These are phyloP conservation scores for Ammodytes marinus DNA, from an alignment of 2,113 vertebrate species.

Conservation along the genomic window DNA sequence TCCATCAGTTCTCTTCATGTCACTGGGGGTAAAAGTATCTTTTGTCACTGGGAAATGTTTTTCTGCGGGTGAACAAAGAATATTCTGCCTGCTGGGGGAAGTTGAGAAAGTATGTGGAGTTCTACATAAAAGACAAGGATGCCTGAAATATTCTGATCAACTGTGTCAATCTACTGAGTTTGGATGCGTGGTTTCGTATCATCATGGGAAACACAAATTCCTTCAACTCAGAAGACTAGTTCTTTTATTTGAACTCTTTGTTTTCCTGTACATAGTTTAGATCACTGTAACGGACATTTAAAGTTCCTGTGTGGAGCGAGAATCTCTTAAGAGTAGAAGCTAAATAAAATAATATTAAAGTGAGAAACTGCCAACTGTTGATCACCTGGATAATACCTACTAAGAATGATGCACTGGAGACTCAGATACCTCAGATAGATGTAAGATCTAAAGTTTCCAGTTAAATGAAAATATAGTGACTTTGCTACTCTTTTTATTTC, in stretches of 20 bases:
- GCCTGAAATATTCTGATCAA: slow-evolving; percentile 36
- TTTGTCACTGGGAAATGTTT: slow-evolving; percentile 12
- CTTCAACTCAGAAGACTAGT: neutral
- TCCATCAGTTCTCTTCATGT: slow-evolving; percentile 8
- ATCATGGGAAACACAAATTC: slow-evolving; percentile 50
- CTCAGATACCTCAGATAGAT: neutral
- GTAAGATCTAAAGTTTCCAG: neutral
- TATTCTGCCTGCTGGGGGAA: slow-evolving; percentile 52
- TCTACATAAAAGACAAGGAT: slow-evolving; percentile 36
- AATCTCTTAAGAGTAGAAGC: neutral
- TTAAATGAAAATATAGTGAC: neutral
- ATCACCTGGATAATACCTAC: neutral
- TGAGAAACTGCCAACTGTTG: neutral
- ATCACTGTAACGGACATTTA: too few relatives aligned
- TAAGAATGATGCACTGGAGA: too few relatives aligned
- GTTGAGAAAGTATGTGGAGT: slow-evolving; percentile 7
- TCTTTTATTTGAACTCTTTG: slow-evolving; percentile 21
- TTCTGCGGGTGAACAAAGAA: slow-evolving; percentile 53
- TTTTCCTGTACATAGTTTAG: too few relatives aligned
- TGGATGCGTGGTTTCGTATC: neutral
- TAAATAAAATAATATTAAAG: neutral
- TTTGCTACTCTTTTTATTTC: neutral
- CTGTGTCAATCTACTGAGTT: slow-evolving; percentile 13
- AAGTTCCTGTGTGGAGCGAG: neutral
- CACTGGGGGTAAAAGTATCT: slow-evolving; percentile 7